phyloP scores from a whole-genome alignment of 2,113 vertebrate species.

The Tretioscincus oriximinensis region DNA sequence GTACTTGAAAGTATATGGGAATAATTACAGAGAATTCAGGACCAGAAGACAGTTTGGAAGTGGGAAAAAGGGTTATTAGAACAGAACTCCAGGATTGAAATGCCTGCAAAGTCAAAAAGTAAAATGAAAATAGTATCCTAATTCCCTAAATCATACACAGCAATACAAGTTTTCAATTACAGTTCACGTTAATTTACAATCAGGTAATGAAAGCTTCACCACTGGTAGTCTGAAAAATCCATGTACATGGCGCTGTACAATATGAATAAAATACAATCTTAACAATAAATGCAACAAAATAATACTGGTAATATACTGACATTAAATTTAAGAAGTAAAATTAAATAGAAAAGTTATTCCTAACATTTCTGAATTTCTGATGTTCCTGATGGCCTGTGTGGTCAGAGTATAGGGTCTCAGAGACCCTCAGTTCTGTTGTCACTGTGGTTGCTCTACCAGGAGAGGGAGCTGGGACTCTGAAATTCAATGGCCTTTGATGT shows the following conservation, averaged over 20 bases:
- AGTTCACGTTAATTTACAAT: slow-evolving; percentile 42
- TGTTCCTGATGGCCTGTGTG: rapidly evolving
- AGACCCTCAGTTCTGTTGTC: slow-evolving; percentile 5
- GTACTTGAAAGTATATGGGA: background rate
- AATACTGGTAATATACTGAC: no score
- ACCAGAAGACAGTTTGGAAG: background rate
- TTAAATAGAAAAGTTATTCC: background rate
- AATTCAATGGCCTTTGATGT: slow-evolving; percentile 53
- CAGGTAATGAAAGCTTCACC: slow-evolving; percentile 44
- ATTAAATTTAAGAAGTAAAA: no score
- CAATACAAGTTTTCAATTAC: slow-evolving; percentile 45
- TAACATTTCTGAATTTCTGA: background rate
- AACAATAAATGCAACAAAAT: no score
- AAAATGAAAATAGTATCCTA: no score
- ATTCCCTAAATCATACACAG: background rate
- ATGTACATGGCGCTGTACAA: no score
- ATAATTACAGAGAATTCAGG: background rate
- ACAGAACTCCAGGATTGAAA: slow-evolving; percentile 30
- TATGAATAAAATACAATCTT: no score
- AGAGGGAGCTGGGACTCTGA: slow-evolving; percentile 63
- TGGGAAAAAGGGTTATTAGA: background rate
- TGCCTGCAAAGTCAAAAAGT: background rate
- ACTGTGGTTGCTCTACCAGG: slow-evolving; percentile 52
- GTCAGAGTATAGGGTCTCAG: background rate
- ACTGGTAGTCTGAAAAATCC: slow-evolving; percentile 42